phyloP scores from a whole-genome alignment of 2,113 vertebrate genomes.

The Gulo gulo region DNA sequence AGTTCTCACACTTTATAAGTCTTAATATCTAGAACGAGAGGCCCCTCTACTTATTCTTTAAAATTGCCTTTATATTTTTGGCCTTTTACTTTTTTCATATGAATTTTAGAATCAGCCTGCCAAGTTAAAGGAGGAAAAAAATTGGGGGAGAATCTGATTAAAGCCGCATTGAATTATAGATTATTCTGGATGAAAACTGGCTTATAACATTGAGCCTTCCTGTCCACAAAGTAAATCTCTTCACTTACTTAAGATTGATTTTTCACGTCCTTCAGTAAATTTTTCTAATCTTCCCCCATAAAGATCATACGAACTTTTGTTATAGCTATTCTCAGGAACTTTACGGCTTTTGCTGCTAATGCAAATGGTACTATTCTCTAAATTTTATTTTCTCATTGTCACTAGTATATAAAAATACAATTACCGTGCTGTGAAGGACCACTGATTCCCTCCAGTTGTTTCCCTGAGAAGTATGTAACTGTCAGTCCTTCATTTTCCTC shows the following conservation, averaged over 20 bases:
- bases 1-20: not conserved
- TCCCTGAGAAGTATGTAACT: not conserved
- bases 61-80: constrained; percentile 11
- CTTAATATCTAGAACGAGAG: not conserved
- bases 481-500: not conserved
- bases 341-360: not conserved
- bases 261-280: not conserved
- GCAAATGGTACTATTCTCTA: not conserved
- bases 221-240: not conserved
- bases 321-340: not conserved
- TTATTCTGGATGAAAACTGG: not conserved
- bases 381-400: not conserved
- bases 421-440: not conserved
- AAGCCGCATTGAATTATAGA: not conserved
- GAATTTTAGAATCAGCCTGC: not conserved
- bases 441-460: not conserved
- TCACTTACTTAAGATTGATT: not conserved
- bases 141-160: not conserved
- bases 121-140: not conserved
- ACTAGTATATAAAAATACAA: not conserved
- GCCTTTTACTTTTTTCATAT: not conserved
- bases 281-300: not conserved
- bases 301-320: not conserved
- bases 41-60: not conserved
- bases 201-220: not conserved